Evolutionary conservation across 1,140 invertebrate species (phyloP).

Genomic region (Drosophila gunungcola): DNA sequence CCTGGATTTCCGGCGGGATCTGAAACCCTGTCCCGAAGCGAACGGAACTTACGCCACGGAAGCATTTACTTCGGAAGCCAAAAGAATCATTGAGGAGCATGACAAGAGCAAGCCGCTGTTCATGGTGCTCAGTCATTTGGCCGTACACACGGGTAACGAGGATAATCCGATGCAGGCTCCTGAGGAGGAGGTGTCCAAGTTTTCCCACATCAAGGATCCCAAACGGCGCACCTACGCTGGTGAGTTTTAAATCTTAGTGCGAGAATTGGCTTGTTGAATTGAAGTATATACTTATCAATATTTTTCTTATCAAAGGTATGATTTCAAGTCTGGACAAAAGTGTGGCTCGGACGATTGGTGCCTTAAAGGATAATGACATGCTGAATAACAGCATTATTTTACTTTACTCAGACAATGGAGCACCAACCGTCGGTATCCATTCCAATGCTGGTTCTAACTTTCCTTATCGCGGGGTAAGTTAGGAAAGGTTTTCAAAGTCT

Average conservation of each 20-base stretch:
- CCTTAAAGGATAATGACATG: constrained; percentile 88
- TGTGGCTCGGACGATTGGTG: constrained; percentile 90
- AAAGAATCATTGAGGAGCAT: constrained; percentile 89
- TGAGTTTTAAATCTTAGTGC: constrained; percentile 68
- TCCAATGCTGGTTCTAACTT: constrained; percentile 94
- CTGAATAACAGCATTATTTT: constrained; percentile 90
- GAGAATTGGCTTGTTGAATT: too few relatives aligned
- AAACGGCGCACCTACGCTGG: constrained; percentile 92
- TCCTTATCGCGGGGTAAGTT: constrained; percentile 91
- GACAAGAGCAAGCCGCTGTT: constrained; percentile 89
- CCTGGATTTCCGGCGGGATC: constrained; percentile 89
- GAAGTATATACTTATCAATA: not conserved
- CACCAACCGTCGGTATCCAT: constrained; percentile 89
- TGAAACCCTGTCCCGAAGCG: constrained; percentile 86
- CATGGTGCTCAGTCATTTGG: constrained; percentile 91
- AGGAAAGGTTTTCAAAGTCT: too few relatives aligned
- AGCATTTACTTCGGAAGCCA: constrained; percentile 90
- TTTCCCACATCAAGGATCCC: constrained; percentile 90
- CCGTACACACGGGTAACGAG: constrained; percentile 91
- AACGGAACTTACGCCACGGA: constrained; percentile 91
- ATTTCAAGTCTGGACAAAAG: constrained; percentile 94
- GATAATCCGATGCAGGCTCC: constrained; percentile 92
- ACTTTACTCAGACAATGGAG: constrained; percentile 92
- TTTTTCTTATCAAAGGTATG: constrained; percentile 87
- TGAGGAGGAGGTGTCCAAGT: constrained; percentile 89